phyloP scores from a whole-genome alignment of 2,888 invertebrate genomes.

The Acronicta alni region DNA sequence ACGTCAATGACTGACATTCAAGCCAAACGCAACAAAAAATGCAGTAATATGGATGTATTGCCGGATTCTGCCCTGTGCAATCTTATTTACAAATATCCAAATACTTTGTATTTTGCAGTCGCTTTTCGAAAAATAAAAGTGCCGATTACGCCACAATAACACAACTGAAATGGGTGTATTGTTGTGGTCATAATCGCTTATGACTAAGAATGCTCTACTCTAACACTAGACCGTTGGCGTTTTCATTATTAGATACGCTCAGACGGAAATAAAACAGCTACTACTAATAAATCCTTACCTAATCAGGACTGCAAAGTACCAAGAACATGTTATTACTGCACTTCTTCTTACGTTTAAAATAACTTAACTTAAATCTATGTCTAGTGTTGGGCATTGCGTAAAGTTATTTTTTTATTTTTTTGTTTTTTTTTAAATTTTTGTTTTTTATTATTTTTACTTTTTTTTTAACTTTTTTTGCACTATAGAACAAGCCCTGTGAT shows the following conservation, averaged over 20 bases:
- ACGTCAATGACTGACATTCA: not conserved
- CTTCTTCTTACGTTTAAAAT: conserved; percentile 23
- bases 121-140: conserved; percentile 27
- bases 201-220: conserved; percentile 10
- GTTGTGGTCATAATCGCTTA: conserved; percentile 9
- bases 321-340: conserved; percentile 42
- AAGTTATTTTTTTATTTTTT: too few species aligned
- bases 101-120: conserved; percentile 63
- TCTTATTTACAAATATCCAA: conserved; percentile 42
- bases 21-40: conserved; percentile 62
- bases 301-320: conserved; percentile 30
- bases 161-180: not conserved
- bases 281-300: not conserved
- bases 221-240: conserved; percentile 21
- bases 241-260: conserved; percentile 24
- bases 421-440: too few species aligned
- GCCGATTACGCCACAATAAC: conserved; percentile 5
- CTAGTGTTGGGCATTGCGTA: not conserved
- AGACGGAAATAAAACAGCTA: conserved; percentile 28
- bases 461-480: too few species aligned
- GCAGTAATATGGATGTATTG: conserved; percentile 69
- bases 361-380: not conserved
- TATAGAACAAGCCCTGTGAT: too few species aligned
- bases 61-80: conserved; percentile 50
- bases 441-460: too few species aligned